These are phyloP conservation scores for Apodemus speciosus DNA, from an alignment of 2,113 vertebrate genomes.

Conservation along the genomic window DNA sequence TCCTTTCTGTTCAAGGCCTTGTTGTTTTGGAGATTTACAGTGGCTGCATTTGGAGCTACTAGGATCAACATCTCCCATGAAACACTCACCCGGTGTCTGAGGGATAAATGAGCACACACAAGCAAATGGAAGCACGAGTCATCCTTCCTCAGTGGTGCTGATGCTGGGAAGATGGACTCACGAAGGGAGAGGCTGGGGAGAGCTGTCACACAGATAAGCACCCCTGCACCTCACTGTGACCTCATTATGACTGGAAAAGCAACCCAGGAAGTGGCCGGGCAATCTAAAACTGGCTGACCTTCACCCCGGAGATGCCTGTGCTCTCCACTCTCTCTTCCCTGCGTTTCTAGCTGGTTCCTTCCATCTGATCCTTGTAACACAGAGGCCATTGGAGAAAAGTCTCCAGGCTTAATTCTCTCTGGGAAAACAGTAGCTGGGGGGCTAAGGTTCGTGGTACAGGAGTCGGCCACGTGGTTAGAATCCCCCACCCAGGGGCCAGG, in stretches of 20 bases:
- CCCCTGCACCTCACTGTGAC: accelerated
- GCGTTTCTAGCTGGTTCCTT: not conserved
- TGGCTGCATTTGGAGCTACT: not conserved
- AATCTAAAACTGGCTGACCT: too few species aligned
- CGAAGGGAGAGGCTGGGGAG: not conserved
- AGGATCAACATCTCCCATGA: not conserved
- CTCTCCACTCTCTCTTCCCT: not conserved
- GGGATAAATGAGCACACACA: not conserved
- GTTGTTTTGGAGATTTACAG: not conserved
- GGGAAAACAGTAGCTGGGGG: not conserved
- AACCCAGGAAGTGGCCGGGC: accelerated
- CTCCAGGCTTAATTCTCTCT: not conserved
- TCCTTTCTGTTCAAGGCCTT: not conserved
- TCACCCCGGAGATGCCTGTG: not conserved
- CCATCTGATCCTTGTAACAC: not conserved
- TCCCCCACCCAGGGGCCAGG: not conserved
- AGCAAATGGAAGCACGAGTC: accelerated
- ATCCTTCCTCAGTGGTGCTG: accelerated
- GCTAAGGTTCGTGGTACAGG: not conserved
- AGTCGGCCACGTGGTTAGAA: not conserved
- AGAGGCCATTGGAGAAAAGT: accelerated
- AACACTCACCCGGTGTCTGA: not conserved
- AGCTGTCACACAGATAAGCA: not conserved
- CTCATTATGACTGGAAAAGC: not conserved
- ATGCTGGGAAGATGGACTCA: accelerated